Conservation (phyloP, 2,797 vertebrate species). For the Notamacropus eugenii region DNA sequence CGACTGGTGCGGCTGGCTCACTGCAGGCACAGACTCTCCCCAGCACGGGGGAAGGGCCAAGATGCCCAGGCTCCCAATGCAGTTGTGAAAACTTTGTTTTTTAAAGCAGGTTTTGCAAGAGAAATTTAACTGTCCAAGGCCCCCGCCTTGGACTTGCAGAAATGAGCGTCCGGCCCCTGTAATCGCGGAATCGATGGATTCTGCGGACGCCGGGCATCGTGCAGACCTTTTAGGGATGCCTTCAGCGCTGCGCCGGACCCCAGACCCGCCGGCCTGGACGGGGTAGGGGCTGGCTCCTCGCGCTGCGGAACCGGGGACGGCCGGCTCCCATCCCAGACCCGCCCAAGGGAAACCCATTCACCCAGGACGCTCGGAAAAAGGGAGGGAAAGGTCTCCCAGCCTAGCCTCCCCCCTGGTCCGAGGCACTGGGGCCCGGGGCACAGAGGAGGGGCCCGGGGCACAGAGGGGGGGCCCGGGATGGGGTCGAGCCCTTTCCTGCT, state of each 20-base stretch:
- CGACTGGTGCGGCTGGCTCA: neutral
- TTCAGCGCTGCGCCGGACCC: neutral
- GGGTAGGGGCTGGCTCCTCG: neutral
- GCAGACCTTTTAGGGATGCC: neutral
- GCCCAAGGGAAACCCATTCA: neutral
- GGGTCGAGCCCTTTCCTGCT: neutral
- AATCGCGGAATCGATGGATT: neutral
- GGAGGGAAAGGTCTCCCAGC: neutral
- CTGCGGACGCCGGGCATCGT: neutral
- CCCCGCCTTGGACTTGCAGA: neutral
- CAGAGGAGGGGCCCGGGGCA: neutral
- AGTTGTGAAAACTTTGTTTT: neutral
- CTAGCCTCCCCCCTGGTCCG: neutral
- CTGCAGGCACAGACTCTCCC: neutral
- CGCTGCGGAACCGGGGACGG: neutral
- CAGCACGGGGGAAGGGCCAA: neutral
- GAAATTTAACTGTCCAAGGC: constrained; percentile 39
- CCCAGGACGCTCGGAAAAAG: neutral
- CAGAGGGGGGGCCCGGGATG: neutral
- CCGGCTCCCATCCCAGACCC: neutral
- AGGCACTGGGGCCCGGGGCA: neutral
- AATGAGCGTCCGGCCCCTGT: neutral
- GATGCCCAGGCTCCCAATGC: neutral
- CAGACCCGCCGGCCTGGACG: neutral
- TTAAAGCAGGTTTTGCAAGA: neutral